These are phyloP conservation scores for Drosophila sucinea DNA, from an alignment of 1,140 invertebrate genomes.

Conservation along the genomic window DNA sequence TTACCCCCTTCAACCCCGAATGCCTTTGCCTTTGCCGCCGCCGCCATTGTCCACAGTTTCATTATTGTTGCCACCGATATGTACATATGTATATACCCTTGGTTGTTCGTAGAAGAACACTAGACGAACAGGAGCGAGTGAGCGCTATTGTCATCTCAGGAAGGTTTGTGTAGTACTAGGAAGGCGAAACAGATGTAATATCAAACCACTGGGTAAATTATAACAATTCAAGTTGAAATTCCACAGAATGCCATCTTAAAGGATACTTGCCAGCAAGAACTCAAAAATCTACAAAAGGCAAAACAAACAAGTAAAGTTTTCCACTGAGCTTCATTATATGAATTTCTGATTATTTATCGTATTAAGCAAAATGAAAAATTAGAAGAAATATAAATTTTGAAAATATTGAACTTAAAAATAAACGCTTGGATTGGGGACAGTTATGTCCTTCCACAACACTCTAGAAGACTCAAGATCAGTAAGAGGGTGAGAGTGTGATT, in stretches of 20 bases:
- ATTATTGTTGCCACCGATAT: slow-evolving; percentile 5
- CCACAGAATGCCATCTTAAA: not conserved
- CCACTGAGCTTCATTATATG: no score
- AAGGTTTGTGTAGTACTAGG: not conserved
- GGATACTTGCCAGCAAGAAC: not conserved
- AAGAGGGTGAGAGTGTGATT: no score
- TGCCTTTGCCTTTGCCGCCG: not conserved
- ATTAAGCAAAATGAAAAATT: no score
- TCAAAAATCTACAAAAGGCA: no score
- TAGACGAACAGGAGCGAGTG: not conserved
- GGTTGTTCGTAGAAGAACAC: not conserved
- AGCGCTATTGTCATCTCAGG: not conserved
- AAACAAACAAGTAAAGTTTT: no score
- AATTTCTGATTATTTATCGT: no score
- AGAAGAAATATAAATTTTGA: no score
- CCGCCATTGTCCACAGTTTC: slow-evolving; percentile 7
- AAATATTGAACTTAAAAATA: no score
- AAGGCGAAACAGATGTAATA: slow-evolving; percentile 1
- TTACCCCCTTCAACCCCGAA: not conserved
- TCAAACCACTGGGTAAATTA: not conserved
- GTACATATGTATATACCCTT: not conserved
- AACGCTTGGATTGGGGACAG: no score
- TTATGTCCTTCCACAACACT: no score
- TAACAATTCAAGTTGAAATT: slow-evolving; percentile 1
- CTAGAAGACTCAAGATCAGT: no score